Base-by-base conservation (phyloP, 2,113 vertebrate genomes). In the Garra rufa region DNA sequence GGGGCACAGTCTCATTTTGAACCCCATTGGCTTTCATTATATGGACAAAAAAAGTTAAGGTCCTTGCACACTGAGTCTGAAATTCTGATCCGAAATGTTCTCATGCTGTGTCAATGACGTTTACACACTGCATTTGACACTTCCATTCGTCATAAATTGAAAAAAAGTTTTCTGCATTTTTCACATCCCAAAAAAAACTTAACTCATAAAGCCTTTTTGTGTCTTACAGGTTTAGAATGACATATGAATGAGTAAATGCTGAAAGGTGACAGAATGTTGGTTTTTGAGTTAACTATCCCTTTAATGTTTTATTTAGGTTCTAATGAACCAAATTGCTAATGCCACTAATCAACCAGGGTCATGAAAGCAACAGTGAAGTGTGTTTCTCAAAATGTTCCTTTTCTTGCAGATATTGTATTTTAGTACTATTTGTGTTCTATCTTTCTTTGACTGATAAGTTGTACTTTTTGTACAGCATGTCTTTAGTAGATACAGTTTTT, bases 401-500 rank as follows among this genome's bases (percentile, higher is more conserved):
- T 52, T 34, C 1, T 17, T 52, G 2, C 30, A 19, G 19, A 30
- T 55, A 11, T 30, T 76, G 7, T 52, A 21, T 21, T 6, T 76
- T 76, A 41, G 50, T 57, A n/a, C 50, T 5, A 52, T 50, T 19
- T 76, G 46, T 48, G 55, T 21, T 76, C 52, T 21, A 21, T 55
- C 28, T 78, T 9, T 41, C 14, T 26, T 43, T 43, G 13, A 76
- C 17, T 52, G 9, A 19, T 44, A 30, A 2, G 46, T 34, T 30
- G 1, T 19, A 38, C n/a, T 76, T 55, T 15, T 41, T 24, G 3
- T 61, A 26, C n/a, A 21, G 14, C 59, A 80, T 63, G 41, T 1
- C 17, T 80, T 43, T 30, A 21, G 59, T 80, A 30, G 24, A 61
- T 78, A 13, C 19, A 3, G 17, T 34, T 80, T 80, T 65, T 63